Evolutionary conservation across 2,113 vertebrate genomes (phyloP).

Genomic region (Oncorhynchus keta): DNA sequence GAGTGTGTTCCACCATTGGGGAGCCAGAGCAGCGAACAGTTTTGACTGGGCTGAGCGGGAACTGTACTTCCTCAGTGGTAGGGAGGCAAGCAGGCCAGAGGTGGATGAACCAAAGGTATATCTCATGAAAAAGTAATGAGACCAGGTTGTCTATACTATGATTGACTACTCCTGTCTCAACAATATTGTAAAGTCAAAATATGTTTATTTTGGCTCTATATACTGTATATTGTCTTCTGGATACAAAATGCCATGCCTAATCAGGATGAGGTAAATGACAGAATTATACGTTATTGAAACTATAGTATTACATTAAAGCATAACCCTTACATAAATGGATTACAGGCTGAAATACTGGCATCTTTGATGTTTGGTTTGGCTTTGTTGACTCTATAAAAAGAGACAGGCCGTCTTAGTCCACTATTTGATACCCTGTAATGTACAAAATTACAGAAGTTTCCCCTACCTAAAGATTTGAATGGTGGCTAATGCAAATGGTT

Average conservation of each 20-base stretch:
- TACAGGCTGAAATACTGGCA: slow-evolving; percentile 58
- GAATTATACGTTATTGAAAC: slow-evolving; percentile 59
- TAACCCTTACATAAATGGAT: slow-evolving; percentile 72
- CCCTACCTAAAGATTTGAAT: slow-evolving; percentile 32
- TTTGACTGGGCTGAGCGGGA: too few species aligned
- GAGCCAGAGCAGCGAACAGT: too few species aligned
- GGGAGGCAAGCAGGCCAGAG: too few species aligned
- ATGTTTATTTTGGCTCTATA: too few species aligned
- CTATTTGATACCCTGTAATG: slow-evolving; percentile 64
- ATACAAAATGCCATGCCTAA: neutral
- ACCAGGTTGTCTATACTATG: too few species aligned
- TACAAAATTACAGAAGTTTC: slow-evolving; percentile 52
- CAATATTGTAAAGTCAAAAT: too few species aligned
- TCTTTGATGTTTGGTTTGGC: slow-evolving; percentile 67
- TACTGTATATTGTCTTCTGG: neutral
- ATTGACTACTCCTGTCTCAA: too few species aligned
- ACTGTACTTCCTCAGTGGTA: too few species aligned
- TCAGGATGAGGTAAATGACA: slow-evolving; percentile 47
- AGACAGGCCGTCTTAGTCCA: slow-evolving; percentile 67
- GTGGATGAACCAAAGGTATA: too few species aligned
- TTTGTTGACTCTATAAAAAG: slow-evolving; percentile 70
- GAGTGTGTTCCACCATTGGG: too few species aligned
- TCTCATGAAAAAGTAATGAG: too few species aligned
- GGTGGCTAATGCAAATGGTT: slow-evolving; percentile 63
- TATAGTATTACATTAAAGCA: slow-evolving; percentile 60